Percentiles rank a stretch among this genome's conserved stretches.
phyloP scores from a whole-genome alignment of 2,797 vertebrate genomes.

The Chloroceryle amazona region DNA sequence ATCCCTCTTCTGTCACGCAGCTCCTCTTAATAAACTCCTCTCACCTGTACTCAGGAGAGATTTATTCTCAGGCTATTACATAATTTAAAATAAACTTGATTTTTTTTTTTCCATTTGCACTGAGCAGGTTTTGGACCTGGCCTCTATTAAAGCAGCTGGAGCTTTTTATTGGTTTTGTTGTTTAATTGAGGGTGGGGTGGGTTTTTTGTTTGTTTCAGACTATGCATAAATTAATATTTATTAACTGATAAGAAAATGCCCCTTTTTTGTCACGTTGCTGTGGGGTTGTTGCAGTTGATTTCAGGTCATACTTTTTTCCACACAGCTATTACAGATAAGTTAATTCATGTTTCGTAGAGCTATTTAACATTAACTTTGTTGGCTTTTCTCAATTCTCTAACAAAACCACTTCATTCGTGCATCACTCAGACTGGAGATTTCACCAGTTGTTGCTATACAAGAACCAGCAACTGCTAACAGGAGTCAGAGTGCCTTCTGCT shows the following conservation, averaged over 20 bases:
- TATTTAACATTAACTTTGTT: background rate
- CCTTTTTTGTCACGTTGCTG: background rate
- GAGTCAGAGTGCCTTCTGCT: constrained; percentile 16
- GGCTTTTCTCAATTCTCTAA: background rate
- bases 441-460: background rate
- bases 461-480: background rate
- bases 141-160: background rate
- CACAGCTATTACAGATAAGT: background rate
- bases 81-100: background rate
- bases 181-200: background rate
- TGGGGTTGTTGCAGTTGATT: background rate
- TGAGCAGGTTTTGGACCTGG: background rate
- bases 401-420: background rate
- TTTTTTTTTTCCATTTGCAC: background rate
- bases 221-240: background rate
- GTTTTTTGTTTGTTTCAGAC: background rate
- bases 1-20: rapidly evolving
- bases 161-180: background rate
- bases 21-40: background rate
- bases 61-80: background rate
- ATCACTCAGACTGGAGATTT: constrained; percentile 6
- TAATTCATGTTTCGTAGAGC: background rate
- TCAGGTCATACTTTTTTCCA: constrained; percentile 2
- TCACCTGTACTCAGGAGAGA: background rate
- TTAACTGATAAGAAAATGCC: background rate